Percentiles rank a stretch among this genome's conserved stretches.
Conservation (phyloP, 1,140 invertebrate genomes). For the Bombus pyrosoma region DNA sequence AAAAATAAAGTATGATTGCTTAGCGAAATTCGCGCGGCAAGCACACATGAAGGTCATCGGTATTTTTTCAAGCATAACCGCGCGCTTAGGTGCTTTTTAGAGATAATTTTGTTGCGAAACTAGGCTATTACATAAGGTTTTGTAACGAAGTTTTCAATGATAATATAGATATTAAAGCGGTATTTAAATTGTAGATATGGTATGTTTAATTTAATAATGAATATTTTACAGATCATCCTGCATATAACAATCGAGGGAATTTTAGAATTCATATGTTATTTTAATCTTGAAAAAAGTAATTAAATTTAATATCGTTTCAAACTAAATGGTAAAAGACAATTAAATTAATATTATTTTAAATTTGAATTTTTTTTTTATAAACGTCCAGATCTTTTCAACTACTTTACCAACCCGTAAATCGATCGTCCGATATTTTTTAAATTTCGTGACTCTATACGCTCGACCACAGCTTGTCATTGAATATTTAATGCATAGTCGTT, state of each 20-base stretch:
- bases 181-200: not conserved
- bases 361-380: not conserved
- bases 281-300: not conserved
- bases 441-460: not conserved
- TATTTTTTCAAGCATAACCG: not conserved
- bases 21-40: not conserved
- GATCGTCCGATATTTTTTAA: not conserved
- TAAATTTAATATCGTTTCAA: not conserved
- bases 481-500: not conserved
- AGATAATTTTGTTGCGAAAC: slow-evolving; percentile 18
- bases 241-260: not conserved
- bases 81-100: not conserved
- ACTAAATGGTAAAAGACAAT: not conserved
- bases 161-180: not conserved
- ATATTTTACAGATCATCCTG: not conserved
- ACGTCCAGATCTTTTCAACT: not conserved
- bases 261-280: not conserved
- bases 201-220: not conserved
- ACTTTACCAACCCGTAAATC: not conserved
- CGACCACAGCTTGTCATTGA: not conserved
- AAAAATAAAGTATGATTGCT: slow-evolving; percentile 21
- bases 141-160: not conserved
- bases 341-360: not conserved
- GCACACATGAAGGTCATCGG: not conserved
- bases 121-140: not conserved